These are phyloP conservation scores for Mus minutoides DNA, from an alignment of 2,797 vertebrate genomes.

Conservation along the genomic window DNA sequence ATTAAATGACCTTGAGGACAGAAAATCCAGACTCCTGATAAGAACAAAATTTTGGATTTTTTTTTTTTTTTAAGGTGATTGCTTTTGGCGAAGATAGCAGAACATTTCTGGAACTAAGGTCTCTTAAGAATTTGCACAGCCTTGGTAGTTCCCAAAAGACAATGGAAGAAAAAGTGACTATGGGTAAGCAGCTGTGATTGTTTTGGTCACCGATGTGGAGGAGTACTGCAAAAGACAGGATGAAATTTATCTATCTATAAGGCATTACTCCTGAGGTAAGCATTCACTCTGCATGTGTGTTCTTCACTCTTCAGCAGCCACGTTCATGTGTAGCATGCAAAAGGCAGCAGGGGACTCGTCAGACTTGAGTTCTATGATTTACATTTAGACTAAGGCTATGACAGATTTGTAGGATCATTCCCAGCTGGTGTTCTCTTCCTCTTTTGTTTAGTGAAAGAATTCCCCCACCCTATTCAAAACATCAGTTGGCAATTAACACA, in stretches of 20 bases:
- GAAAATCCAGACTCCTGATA: not conserved
- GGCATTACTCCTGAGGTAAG: not conserved
- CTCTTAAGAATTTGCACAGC: not conserved
- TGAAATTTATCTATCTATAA: not conserved
- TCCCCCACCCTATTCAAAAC: not conserved
- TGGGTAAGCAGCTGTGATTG: not conserved
- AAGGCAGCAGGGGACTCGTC: not conserved
- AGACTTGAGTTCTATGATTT: not conserved
- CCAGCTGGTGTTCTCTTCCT: not conserved
- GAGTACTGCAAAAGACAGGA: too few relatives aligned
- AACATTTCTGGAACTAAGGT: not conserved
- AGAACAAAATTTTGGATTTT: not conserved
- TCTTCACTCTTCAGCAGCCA: not conserved
- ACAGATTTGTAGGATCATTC: not conserved
- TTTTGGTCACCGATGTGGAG: not conserved
- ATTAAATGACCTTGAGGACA: not conserved
- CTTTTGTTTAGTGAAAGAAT: not conserved
- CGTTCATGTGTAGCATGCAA: not conserved
- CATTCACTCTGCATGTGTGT: rapidly evolving
- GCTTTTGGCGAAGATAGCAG: not conserved
- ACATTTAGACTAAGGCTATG: not conserved
- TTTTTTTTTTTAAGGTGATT: not conserved
- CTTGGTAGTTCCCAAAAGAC: not conserved
- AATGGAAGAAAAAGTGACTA: not conserved
- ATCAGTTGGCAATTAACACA: not conserved